phyloP scores from a whole-genome alignment of 2,888 invertebrate genomes.

The Pyrgus malvae region DNA sequence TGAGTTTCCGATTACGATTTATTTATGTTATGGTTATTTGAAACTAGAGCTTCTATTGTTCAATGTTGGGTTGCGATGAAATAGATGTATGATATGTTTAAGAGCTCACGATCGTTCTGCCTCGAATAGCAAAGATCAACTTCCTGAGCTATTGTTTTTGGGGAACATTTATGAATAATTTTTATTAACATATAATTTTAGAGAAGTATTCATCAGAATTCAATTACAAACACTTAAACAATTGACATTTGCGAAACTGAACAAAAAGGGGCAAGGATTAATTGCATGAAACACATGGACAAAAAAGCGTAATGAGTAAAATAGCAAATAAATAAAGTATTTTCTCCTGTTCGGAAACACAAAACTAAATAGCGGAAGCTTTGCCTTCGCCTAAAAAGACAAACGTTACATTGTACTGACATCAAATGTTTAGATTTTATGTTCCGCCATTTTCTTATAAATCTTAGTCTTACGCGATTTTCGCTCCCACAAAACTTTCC shows the following conservation, averaged over 20 bases:
- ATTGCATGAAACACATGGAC: too few relatives aligned
- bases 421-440: neutral
- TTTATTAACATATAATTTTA: neutral
- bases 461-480: slow-evolving; percentile 44
- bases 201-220: neutral
- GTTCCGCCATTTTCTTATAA: slow-evolving; percentile 64
- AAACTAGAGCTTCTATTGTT: slow-evolving; percentile 22
- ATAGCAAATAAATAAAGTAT: too few relatives aligned
- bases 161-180: neutral
- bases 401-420: neutral
- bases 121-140: slow-evolving; percentile 8
- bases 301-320: too few relatives aligned
- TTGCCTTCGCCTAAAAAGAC: neutral
- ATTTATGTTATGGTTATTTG: slow-evolving; percentile 20
- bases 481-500: slow-evolving; percentile 67
- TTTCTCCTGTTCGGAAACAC: too few relatives aligned
- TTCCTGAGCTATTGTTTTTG: slow-evolving; percentile 11
- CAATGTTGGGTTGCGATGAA: neutral
- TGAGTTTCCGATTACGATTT: slow-evolving; percentile 26
- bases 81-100: neutral
- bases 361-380: neutral
- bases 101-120: slow-evolving; percentile 21
- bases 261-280: too few relatives aligned
- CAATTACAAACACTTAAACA: neutral
- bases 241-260: too few relatives aligned